Base-by-base conservation (phyloP, 2,888 invertebrate genomes). In the Biston stratarius region DNA sequence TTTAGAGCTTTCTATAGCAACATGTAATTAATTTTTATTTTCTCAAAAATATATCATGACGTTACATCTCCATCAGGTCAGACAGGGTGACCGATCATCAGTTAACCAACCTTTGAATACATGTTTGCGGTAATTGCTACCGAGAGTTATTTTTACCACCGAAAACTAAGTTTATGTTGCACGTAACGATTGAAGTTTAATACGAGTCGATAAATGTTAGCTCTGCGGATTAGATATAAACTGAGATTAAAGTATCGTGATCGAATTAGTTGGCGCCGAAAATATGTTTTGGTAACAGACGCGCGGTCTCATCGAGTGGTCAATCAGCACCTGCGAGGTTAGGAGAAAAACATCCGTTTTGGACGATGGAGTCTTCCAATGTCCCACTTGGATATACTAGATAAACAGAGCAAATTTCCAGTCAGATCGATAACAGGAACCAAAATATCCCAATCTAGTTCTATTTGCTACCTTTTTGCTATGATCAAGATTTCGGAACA, bases 101-200 rank as follows among this genome's bases (percentile, higher is more conserved):
- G 55, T 42, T 12, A 44, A 44, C 55, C 42, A 5, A 45, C 8
- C 52, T 40, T 47, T 44, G 15, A 8, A 55, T 47, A 55, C 48
- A 47, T 40, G 48, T 48, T 55, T 40, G 38, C 38, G 48, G 34
- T 65, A 49, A 61, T 56, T 61, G 44, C 34, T 48, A 11, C 36
- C 11, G 15, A 48, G 36, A 34, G 44, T 44, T 56, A 67, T 58
- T 51, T 51, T 71, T 15, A 60, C 55, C 64, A 36, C 11, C 69
- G 51, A 64, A 71, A 8, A 61, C 55, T 44, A 68, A 75, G 36
- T 47, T 48, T 55, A 57, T 72, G 73, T 75, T 76, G 73, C 70
- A 68, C 63, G 70, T 73, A 73, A 70, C 47, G 42, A 62, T 77
- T 77, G 76, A 79, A 74, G 75, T 80, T 61, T 62, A 59, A 36